A percentile compares a stretch with the other conserved stretches of the same genome.
Conservation (phyloP, 2,888 invertebrate genomes). For the Abrostola tripartita region DNA sequence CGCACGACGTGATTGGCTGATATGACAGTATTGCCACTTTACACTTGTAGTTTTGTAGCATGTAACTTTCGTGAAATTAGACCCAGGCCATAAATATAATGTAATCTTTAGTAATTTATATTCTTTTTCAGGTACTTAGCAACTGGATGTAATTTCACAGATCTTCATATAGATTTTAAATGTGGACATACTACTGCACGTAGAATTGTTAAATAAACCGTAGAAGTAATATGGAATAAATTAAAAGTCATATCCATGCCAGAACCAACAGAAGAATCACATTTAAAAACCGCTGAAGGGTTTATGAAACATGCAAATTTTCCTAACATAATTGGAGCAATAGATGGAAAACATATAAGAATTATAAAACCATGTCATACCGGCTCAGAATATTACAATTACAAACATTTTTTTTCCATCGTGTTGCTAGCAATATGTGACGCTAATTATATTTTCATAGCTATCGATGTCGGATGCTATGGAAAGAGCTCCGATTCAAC, state of each 20-base stretch:
- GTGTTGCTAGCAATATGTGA: conserved; percentile 32
- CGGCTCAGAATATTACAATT: conserved; percentile 35
- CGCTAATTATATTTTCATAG: conserved; percentile 26
- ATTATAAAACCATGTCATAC: conserved; percentile 22
- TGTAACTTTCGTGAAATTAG: no score
- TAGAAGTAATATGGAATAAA: conserved; percentile 36
- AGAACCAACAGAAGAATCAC: conserved; percentile 30
- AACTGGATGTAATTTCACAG: conserved; percentile 37
- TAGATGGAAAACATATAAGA: conserved; percentile 29
- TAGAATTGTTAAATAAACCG: conserved; percentile 44
- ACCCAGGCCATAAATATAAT: no score
- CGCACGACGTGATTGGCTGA: no score
- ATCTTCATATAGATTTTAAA: conserved; percentile 44
- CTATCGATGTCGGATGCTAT: conserved; percentile 26
- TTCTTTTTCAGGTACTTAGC: conserved; percentile 44
- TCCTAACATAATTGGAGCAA: conserved; percentile 27
- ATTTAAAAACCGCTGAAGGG: conserved; percentile 34
- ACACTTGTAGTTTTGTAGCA: no score
- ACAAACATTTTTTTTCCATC: conserved; percentile 32
- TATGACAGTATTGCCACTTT: no score
- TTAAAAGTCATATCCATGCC: conserved; percentile 28
- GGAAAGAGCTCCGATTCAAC: conserved; percentile 35
- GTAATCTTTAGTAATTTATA: no score
- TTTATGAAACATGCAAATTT: conserved; percentile 17
- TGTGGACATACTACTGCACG: conserved; percentile 37